Percentiles rank a stretch among this genome's conserved stretches.
Evolutionary conservation across 1,140 invertebrate genomes (phyloP).

Genomic region (Potamilus streckersoni): DNA sequence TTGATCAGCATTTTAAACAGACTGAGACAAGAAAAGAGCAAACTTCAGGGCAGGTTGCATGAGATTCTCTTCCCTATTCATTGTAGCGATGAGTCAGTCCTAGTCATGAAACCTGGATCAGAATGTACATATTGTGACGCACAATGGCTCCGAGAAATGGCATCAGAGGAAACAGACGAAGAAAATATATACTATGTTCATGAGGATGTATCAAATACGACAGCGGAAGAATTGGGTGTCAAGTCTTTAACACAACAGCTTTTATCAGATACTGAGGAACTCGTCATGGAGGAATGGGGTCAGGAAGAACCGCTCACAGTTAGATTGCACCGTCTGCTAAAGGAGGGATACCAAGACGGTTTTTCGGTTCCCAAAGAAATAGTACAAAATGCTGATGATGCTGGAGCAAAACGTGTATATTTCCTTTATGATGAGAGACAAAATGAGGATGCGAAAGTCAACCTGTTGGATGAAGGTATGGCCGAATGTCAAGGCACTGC

Average conservation of each 20-base stretch:
- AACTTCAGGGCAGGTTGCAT: background rate
- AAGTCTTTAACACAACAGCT: constrained; percentile 32
- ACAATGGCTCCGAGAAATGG: background rate
- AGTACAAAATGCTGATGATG: constrained; percentile 69
- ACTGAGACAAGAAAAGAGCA: constrained; percentile 9
- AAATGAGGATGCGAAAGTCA: constrained; percentile 37
- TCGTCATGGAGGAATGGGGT: constrained; percentile 38
- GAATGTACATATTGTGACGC: constrained; percentile 40
- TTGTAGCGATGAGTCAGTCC: no score
- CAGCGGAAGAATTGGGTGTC: constrained; percentile 44
- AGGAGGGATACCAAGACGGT: constrained; percentile 49
- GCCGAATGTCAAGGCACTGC: constrained; percentile 52
- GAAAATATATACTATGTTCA: constrained; percentile 43
- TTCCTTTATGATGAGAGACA: constrained; percentile 59
- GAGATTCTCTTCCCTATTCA: background rate
- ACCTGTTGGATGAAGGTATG: constrained; percentile 51
- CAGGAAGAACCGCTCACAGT: constrained; percentile 52
- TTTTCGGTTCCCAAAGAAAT: constrained; percentile 57
- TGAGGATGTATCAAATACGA: constrained; percentile 31
- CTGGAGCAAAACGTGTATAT: constrained; percentile 53
- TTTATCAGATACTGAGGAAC: constrained; percentile 34
- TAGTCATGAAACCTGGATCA: background rate
- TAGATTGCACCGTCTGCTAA: constrained; percentile 33
- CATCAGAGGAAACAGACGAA: constrained; percentile 21
- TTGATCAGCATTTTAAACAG: background rate